Base-by-base conservation (phyloP, 1,140 invertebrate genomes). In the Nylanderia fulva region DNA sequence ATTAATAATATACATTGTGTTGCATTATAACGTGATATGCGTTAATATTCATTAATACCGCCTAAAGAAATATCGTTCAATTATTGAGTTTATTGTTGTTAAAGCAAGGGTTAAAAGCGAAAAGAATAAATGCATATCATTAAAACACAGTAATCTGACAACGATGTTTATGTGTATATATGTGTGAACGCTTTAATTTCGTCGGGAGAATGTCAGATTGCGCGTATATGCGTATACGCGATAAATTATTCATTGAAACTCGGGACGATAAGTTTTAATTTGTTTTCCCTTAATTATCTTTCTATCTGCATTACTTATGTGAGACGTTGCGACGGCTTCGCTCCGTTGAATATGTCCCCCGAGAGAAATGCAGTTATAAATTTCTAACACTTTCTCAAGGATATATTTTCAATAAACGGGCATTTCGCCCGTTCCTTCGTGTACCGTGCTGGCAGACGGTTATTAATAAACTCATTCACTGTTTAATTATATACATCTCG, bases 231-330 rank as follows among this genome's bases (percentile, higher is more conserved):
- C 42, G 63, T 69, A 39, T 21, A n/a, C n/a, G 45, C 54, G 52
- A 86, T 87, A 87, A 85, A 80, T 87, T 83, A 83, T 64, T 68
- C 61, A 69, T 72, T 29, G 77, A 61, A 54, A 54, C 61, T 48
- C 18, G 29, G 42, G 42, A 15, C 42, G 36, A 42, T 74, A 72
- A 83, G 58, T 86, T 86, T 86, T 72, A 85, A 83, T 85, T 72
- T 64, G 36, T 86, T 86, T 74, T 42, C 36, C 36, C 63, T 56
- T 56, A 80, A 86, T 83, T 86, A 74, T 72, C 85, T 56, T 39
- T 45, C 36, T 69, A 84, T 84, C 48, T 63, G 68, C 66, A 86
- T 83, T 82, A 82, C 77, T 71, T 80, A 80, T 56, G 63, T 71
- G 77, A 58, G 24, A 71, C 36, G 66, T 58, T 24, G 52, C 77